Evolutionary conservation across 1,140 invertebrate species (phyloP).

Genomic region (Drosophila sp.): DNA sequence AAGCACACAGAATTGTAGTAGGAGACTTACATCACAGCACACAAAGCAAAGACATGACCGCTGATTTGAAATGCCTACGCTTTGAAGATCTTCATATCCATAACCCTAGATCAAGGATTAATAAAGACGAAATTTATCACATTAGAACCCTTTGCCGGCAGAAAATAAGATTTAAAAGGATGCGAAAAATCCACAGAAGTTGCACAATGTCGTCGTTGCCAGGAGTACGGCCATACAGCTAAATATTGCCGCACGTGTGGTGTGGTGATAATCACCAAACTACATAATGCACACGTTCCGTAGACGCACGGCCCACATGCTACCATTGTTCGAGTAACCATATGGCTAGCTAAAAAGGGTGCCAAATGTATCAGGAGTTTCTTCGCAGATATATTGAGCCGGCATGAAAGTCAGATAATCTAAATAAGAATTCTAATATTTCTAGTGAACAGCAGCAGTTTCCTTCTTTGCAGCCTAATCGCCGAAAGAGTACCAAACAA

Average conservation of each 20-base stretch:
- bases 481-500: slow-evolving; percentile 2
- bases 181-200: not conserved
- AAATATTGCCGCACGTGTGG: not conserved
- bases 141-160: not conserved
- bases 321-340: not conserved
- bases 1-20: slow-evolving; percentile 8
- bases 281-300: not conserved
- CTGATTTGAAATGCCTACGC: too few relatives aligned
- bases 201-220: slow-evolving; percentile 3
- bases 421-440: slow-evolving; percentile 2
- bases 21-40: too few relatives aligned
- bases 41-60: too few relatives aligned
- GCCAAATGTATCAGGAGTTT: too few relatives aligned
- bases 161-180: slow-evolving; percentile 10
- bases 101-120: too few relatives aligned
- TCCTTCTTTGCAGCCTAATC: not conserved
- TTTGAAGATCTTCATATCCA: too few relatives aligned
- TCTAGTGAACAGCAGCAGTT: not conserved
- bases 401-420: not conserved
- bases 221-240: slow-evolving; percentile 4
- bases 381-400: not conserved
- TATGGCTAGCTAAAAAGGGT: too few relatives aligned
- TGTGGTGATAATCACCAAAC: too few relatives aligned
- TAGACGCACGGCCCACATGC: not conserved
- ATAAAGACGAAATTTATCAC: not conserved